These are phyloP conservation scores for Hepsetus odoe DNA, from an alignment of 2,113 vertebrate genomes.

Conservation along the genomic window DNA sequence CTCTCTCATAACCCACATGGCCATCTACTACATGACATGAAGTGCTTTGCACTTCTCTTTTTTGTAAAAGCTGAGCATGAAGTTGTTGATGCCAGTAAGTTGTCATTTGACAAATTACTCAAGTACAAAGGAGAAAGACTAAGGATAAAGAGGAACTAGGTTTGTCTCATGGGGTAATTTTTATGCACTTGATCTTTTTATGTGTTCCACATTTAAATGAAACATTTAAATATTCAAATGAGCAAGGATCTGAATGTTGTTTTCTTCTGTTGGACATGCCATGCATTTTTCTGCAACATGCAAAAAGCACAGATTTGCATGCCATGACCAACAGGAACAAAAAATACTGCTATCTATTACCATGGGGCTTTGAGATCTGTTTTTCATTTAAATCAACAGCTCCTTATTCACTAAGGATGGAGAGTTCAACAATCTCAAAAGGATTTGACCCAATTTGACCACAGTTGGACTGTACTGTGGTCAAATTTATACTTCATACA, in stretches of 20 bases:
- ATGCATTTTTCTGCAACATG: not conserved
- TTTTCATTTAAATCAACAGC: slow-evolving; percentile 9
- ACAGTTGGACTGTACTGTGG: too few species aligned
- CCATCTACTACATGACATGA: not conserved
- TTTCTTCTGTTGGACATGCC: not conserved
- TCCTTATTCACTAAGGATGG: too few species aligned
- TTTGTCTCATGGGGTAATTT: not conserved
- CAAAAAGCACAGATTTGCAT: slow-evolving; percentile 38
- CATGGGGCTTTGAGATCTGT: not conserved
- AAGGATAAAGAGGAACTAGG: not conserved
- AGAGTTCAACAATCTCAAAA: too few species aligned
- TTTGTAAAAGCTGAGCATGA: not conserved
- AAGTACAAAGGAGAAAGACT: not conserved
- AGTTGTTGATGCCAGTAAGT: not conserved
- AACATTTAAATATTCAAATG: slow-evolving; percentile 49
- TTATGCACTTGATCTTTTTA: not conserved
- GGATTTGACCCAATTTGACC: too few species aligned
- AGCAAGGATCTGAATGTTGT: not conserved
- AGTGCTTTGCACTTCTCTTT: not conserved
- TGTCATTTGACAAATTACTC: not conserved
- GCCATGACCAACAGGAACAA: not conserved
- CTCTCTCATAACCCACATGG: too few species aligned
- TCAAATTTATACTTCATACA: too few species aligned
- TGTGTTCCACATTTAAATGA: slow-evolving; percentile 26
- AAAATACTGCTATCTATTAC: not conserved